Evolutionary conservation across 2,797 vertebrate genomes (phyloP), one percentile per base, ranked within the genome.

Genomic region (Cuculus canorus): DNA sequence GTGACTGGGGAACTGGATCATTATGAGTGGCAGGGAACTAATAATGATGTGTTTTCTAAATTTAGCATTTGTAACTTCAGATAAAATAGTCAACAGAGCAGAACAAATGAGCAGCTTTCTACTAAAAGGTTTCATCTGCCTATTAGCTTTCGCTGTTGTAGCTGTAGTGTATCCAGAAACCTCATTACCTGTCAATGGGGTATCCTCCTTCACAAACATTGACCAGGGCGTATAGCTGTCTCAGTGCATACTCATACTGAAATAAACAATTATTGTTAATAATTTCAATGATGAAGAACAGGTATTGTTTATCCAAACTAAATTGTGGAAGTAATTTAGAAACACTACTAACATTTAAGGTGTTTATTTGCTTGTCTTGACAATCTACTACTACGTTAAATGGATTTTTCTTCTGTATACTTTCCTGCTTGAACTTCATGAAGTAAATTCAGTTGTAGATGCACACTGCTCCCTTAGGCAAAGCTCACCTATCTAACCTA

Each of bases 231-330:
- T 99, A 99, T 73, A 99, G 96, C 48, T 99, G 98, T 92, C 98
- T 98, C 96, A 99, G 95, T 8, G 99, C 99, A 27, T 99, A 99
- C 85, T 99, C 99, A 14, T 98, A 99, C 99, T 99, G 97, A 85
- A 99, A 98, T 85, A 96, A 94, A 94, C 15, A 86, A 71, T 68
- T 18, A 60, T 9, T 12, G 53, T 60, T 68, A 75, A 64, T 28
- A 3, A 41, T n/a, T 37, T 68, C 78, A 85, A 25, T 35, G 17
- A 82, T 14, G 17, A 92, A 61, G 6, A 88, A 17, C 27, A 90
- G 14, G 15, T 50, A 64, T 18, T 66, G 19, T 57, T 86, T 71
- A 90, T 78, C 33, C 68, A 88, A 63, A 86, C 9, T 54, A 78
- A 79, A 77, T 2, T 21, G 23, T 61, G 23, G 35, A 88, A 90